phyloP scores from a whole-genome alignment of 2,113 vertebrate genomes.

The Hyperopisus bebe region DNA sequence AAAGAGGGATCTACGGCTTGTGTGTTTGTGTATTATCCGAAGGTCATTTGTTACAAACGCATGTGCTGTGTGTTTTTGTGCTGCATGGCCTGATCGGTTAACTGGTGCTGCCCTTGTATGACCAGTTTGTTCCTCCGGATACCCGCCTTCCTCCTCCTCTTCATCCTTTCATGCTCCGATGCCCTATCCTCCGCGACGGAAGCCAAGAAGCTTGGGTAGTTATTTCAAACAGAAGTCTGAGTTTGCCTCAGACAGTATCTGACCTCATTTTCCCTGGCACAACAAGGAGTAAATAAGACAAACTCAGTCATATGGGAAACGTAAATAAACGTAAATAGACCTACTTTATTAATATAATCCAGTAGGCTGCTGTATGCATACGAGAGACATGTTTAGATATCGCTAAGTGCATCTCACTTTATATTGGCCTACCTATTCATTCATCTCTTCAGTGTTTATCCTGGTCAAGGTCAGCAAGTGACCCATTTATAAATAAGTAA shows the following conservation, averaged over 20 bases:
- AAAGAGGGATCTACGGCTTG: conserved; percentile 26
- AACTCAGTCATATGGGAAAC: neutral
- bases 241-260: neutral
- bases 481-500: conserved; percentile 3
- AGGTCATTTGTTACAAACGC: conserved; percentile 26
- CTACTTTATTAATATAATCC: neutral
- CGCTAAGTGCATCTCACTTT: neutral
- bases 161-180: neutral
- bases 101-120: neutral
- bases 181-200: neutral
- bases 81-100: neutral
- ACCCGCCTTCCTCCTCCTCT: neutral
- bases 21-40: conserved; percentile 33
- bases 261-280: neutral
- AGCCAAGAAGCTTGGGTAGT: neutral
- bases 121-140: neutral
- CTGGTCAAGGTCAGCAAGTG: neutral
- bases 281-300: neutral
- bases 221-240: neutral
- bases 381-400: neutral
- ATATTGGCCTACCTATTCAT: neutral
- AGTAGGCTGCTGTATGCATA: neutral
- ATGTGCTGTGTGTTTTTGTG: neutral
- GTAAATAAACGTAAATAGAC: neutral
- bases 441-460: neutral